Conservation (phyloP, 2,797 vertebrate species). For the Enteromius paludinosus region DNA sequence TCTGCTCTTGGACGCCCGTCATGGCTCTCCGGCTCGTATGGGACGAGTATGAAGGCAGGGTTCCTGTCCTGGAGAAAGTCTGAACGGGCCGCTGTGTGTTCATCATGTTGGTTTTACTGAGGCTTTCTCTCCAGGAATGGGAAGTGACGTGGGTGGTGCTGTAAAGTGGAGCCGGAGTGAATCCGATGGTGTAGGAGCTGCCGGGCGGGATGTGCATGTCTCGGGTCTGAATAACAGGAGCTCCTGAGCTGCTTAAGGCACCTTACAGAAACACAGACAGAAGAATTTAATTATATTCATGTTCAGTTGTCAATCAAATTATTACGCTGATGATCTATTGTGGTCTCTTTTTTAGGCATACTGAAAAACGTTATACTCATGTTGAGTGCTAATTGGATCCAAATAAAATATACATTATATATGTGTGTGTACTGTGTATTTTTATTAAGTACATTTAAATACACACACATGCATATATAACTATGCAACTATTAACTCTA, state of each 20-base stretch:
- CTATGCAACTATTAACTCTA: too few relatives aligned
- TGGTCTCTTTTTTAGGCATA: not conserved
- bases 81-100: conserved; percentile 69
- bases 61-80: conserved; percentile 69
- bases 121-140: conserved; percentile 69
- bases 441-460: too few relatives aligned
- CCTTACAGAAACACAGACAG: conserved; percentile 62
- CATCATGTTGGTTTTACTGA: conserved; percentile 61
- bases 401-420: too few relatives aligned
- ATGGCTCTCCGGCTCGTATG: conserved; percentile 56
- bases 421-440: too few relatives aligned
- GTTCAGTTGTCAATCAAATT: not conserved
- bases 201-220: conserved; percentile 65
- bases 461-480: too few relatives aligned
- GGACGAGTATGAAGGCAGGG: conserved; percentile 67
- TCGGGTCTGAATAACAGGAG: conserved; percentile 60
- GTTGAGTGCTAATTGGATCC: too few relatives aligned
- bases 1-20: conserved; percentile 60
- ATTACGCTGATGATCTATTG: not conserved
- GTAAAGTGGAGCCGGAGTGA: conserved; percentile 70
- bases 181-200: conserved; percentile 69
- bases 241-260: conserved; percentile 60
- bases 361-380: not conserved
- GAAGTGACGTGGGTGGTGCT: conserved; percentile 66
- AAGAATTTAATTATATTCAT: not conserved